These are phyloP conservation scores for Phalacrocorax aristotelis DNA, from an alignment of 2,113 vertebrate genomes.

Conservation along the genomic window DNA sequence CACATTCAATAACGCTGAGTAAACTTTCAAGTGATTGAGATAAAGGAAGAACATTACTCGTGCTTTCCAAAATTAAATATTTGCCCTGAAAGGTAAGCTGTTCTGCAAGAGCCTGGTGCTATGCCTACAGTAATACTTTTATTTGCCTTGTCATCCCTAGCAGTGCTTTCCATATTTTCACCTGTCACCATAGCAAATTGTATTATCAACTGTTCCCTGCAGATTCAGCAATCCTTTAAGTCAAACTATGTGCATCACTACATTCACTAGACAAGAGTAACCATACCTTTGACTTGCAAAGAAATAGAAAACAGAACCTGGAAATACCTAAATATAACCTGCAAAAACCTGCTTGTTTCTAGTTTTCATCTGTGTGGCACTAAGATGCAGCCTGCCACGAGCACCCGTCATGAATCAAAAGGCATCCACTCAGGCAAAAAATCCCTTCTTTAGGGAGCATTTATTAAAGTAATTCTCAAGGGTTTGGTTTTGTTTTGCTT, in stretches of 20 bases:
- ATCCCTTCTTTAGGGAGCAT: not conserved
- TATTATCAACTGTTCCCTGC: not conserved
- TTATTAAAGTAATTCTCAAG: not conserved
- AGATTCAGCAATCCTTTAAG: not conserved
- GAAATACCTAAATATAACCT: not conserved
- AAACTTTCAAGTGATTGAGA: not conserved
- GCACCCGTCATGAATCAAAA: not conserved
- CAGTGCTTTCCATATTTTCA: not conserved
- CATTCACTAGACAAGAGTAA: not conserved
- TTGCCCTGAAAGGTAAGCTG: not conserved
- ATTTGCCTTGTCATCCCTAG: not conserved
- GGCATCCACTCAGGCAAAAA: not conserved
- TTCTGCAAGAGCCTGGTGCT: not conserved
- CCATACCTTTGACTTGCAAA: not conserved
- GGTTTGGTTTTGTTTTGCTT: not conserved
- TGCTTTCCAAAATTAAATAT: not conserved
- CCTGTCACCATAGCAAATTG: not conserved
- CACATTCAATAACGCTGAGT: not conserved
- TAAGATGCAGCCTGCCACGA: not conserved
- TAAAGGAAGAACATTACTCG: not conserved
- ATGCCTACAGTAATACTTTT: not conserved
- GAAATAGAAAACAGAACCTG: not conserved
- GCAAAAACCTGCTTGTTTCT: not conserved
- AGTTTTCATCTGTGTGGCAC: not conserved
- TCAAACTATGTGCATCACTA: not conserved